These are phyloP conservation scores for Pteromalus puparum DNA, from an alignment of 1,140 invertebrate species.

Conservation along the genomic window DNA sequence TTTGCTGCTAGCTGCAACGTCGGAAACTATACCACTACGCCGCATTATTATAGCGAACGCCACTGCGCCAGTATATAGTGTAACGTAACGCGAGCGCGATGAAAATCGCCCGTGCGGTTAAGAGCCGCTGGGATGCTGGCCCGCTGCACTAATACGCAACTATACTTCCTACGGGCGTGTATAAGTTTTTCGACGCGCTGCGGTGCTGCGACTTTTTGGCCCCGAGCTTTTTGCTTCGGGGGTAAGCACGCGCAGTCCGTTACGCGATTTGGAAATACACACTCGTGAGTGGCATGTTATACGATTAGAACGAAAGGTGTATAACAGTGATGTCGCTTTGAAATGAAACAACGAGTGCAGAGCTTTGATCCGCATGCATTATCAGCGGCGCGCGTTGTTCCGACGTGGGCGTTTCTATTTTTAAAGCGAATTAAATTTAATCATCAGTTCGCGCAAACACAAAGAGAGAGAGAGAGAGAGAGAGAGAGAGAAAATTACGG, in stretches of 20 bases:
- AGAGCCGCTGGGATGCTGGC: neutral
- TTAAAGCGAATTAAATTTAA: conserved; percentile 11
- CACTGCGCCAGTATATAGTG: too few species aligned
- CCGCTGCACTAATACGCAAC: too few species aligned
- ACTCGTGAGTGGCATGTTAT: too few species aligned
- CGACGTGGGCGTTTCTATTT: neutral
- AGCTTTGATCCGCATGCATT: neutral
- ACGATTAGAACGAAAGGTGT: too few species aligned
- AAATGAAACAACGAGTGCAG: too few species aligned
- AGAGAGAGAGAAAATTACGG: conserved; percentile 2
- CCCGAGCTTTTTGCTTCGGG: neutral
- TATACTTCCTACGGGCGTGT: neutral
- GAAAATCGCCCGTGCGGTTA: conserved; percentile 19
- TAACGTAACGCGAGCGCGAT: neutral
- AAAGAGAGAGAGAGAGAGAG: too few species aligned
- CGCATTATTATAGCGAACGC: neutral
- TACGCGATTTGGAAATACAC: neutral
- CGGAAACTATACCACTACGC: neutral
- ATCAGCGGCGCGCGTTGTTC: neutral
- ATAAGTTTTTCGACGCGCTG: too few species aligned
- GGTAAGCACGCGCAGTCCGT: neutral
- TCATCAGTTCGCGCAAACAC: neutral
- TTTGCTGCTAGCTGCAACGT: neutral
- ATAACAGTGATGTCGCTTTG: too few species aligned
- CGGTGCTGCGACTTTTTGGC: neutral